A percentile compares a stretch with the other conserved stretches of the same genome.
phyloP scores from a whole-genome alignment of 2,888 invertebrate genomes.

The Drosophila kuntzei region DNA sequence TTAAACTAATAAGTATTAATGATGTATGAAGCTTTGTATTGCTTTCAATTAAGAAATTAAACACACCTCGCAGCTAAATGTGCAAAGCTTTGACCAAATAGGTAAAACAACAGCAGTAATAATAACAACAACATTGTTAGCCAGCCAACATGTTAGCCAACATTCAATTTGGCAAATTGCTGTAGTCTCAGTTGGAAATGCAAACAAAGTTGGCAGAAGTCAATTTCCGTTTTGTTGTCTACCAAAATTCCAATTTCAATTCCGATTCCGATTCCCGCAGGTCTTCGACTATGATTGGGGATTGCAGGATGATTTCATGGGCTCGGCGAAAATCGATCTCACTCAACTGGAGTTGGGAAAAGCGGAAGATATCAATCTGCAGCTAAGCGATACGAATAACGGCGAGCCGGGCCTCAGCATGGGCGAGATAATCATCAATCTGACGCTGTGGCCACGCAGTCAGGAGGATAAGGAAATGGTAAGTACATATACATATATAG shows the following conservation, averaged over 20 bases:
- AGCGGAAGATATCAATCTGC: conserved; percentile 91
- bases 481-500: conserved; percentile 54
- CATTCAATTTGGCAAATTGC: conserved; percentile 57
- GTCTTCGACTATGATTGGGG: conserved; percentile 99
- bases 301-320: conserved; percentile 99
- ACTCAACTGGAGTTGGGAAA: conserved; percentile 92
- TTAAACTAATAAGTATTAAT: not conserved
- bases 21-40: not conserved
- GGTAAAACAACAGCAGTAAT: conserved; percentile 9
- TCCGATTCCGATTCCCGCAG: conserved; percentile 84
- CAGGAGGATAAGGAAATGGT: conserved; percentile 98
- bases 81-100: conserved; percentile 8
- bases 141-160: conserved; percentile 25
- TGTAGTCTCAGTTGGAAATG: conserved; percentile 7
- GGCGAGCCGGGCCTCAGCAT: conserved; percentile 88
- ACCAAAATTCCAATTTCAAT: not conserved
- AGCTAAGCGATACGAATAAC: conserved; percentile 90
- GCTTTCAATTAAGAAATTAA: not conserved
- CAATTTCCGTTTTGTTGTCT: conserved; percentile 35
- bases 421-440: conserved; percentile 93
- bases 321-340: conserved; percentile 93
- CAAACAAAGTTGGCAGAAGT: conserved; percentile 36
- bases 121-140: conserved; percentile 21
- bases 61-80: conserved; percentile 1
- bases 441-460: conserved; percentile 95